Evolutionary conservation across 1,140 invertebrate species (phyloP).

Genomic region (Brachionus asplanchnoidis): DNA sequence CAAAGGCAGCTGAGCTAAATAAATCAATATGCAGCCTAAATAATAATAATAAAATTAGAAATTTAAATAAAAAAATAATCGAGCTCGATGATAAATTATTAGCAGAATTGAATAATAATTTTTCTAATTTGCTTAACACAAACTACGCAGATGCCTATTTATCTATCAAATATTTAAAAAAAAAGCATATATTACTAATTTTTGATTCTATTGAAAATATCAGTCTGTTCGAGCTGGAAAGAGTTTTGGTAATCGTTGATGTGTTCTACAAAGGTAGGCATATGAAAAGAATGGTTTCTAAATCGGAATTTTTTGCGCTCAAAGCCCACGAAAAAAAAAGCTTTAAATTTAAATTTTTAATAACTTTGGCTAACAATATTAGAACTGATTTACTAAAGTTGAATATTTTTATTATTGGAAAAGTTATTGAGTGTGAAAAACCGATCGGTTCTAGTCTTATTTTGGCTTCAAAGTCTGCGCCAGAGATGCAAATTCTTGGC

Average conservation of each 20-base stretch:
- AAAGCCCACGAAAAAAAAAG: background rate
- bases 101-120: constrained; percentile 1
- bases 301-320: background rate
- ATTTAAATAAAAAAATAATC: background rate
- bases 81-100: constrained; percentile 3
- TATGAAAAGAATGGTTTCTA: constrained; percentile 10
- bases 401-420: constrained; percentile 13
- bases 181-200: background rate
- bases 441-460: background rate
- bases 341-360: constrained; percentile 29
- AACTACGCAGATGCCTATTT: constrained; percentile 21
- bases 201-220: constrained; percentile 3
- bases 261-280: background rate
- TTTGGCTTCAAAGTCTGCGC: background rate
- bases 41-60: background rate
- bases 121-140: background rate
- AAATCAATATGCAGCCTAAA: background rate
- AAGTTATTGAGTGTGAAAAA: background rate
- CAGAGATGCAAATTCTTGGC: constrained; percentile 6
- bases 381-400: background rate
- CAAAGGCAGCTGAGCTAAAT: background rate
- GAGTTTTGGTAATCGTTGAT: background rate
- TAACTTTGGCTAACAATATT: background rate
- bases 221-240: background rate
- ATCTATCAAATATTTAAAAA: constrained; percentile 27